Percentiles rank a stretch among this genome's conserved stretches.
These are phyloP conservation scores for Micrastur ruficollis DNA, from an alignment of 2,797 vertebrate genomes.

Conservation along the genomic window DNA sequence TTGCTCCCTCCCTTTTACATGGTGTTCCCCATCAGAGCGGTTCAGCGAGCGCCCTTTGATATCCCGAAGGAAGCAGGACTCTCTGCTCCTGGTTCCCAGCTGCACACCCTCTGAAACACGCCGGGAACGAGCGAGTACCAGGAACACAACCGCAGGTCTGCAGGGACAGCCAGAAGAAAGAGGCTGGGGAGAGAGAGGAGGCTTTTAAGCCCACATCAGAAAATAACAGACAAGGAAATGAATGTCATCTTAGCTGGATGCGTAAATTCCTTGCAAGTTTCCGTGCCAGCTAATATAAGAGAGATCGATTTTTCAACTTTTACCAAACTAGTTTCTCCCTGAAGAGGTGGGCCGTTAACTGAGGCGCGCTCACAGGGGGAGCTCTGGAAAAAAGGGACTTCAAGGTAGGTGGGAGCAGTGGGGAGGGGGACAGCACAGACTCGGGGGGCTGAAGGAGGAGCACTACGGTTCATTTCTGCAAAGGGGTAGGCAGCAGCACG, in stretches of 20 bases:
- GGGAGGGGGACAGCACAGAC: background rate
- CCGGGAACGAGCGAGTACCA: background rate
- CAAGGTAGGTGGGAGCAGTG: background rate
- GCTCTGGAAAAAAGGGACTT: background rate
- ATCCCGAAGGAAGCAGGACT: background rate
- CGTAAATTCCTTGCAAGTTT: background rate
- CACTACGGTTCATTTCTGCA: rapidly evolving
- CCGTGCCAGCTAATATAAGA: background rate
- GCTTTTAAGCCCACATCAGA: background rate
- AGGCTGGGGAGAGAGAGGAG: background rate
- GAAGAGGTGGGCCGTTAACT: background rate
- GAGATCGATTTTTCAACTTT: background rate
- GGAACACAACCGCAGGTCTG: background rate
- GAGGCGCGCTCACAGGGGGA: background rate
- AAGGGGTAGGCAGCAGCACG: background rate
- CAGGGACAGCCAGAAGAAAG: background rate
- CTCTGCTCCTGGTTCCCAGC: background rate
- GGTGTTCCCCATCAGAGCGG: background rate
- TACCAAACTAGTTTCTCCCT: background rate
- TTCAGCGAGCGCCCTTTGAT: background rate
- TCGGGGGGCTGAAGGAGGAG: background rate
- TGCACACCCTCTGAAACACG: rapidly evolving
- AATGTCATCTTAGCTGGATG: background rate
- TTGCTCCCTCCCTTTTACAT: background rate
- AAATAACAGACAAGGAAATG: background rate